Conservation (phyloP, 2,888 invertebrate species). For the Diachrysia chrysitis region DNA sequence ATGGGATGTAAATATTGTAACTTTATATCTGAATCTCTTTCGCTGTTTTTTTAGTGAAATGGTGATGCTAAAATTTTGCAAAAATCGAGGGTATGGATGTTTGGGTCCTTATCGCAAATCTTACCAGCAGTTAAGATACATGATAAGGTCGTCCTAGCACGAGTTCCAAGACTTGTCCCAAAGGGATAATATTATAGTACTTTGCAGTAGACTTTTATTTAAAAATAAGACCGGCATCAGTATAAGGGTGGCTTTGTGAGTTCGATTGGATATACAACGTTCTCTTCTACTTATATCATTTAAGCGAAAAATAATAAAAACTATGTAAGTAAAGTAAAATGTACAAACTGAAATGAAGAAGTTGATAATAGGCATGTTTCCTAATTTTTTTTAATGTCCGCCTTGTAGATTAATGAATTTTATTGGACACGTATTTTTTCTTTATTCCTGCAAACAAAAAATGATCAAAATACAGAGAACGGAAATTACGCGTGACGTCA, state of each 20-base stretch:
- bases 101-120: neutral
- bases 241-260: neutral
- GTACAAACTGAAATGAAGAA: no score
- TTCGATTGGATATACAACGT: no score
- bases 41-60: neutral
- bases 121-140: neutral
- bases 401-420: no score
- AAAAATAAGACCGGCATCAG: neutral
- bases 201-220: neutral
- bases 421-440: no score
- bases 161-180: neutral
- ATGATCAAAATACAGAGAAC: no score
- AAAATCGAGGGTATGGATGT: neutral
- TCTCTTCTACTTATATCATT: no score
- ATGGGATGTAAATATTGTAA: neutral
- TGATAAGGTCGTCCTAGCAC: neutral
- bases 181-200: neutral
- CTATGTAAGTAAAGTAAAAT: no score
- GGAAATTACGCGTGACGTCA: no score
- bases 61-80: neutral
- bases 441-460: no score
- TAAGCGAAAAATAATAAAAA: no score
- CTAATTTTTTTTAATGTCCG: no score
- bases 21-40: neutral
- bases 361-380: no score